Base-by-base conservation (phyloP, 2,113 vertebrate species). In the Macquaria australasica region DNA sequence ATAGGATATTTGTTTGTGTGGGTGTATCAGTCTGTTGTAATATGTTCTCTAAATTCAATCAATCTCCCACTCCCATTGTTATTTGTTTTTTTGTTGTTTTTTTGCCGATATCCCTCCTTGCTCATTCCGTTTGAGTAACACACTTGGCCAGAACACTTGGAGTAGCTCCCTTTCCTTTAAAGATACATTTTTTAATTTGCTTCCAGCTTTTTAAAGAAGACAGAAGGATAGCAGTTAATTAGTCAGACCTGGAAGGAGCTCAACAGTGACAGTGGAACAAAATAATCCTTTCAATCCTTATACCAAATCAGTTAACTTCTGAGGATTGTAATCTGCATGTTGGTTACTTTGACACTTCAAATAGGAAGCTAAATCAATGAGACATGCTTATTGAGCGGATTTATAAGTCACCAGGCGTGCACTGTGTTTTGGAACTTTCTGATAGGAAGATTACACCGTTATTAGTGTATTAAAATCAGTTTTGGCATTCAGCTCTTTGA, bases 401-500 rank as follows among this genome's bases (percentile, higher is more conserved):
- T 84, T 79, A 64, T 70, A 84, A 89, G 79, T 85, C 84, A 64
- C 79, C 72, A 77, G 82, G 74, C 58, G 21, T 72, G 67, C 67
- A 63, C 77, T 84, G 62, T 90, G 86, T 91, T 89, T 84, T 31
- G 84, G 83, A 91, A 89, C 76, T 82, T 86, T 90, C 68, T 90
- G 86, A 92, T 88, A 73, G 85, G 74, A 88, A 88, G 89, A 91
- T 93, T 88, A 91, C 83, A 88, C 85, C 25, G 71, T 91, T 89
- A 90, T 92, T 92, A 91, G 85, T 80, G 84, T 77, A 83, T 91
- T 90, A 85, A 88, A 90, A 92, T 87, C 85, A 63, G 62, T 84
- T 91, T 90, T 79, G 84, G 82, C 81, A 88, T 87, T 78, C 82
- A 73, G 45, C 58, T 56, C 83, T 89, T 90, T 88, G 87, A 90